These are phyloP conservation scores for Pseudochirops corinnae DNA, from an alignment of 2,797 vertebrate genomes.

Conservation along the genomic window DNA sequence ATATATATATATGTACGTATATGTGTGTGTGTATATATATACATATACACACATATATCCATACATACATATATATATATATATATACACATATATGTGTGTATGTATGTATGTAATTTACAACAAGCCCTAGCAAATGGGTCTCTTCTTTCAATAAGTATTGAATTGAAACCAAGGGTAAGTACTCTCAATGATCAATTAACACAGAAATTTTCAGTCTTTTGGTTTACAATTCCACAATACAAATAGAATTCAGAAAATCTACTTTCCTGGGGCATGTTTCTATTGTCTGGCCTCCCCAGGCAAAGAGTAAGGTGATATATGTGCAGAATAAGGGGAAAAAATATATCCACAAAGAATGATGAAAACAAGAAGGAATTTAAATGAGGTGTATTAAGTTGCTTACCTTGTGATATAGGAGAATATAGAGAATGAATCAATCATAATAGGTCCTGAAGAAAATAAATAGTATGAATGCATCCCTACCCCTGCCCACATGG, in stretches of 20 bases:
- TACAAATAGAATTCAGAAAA: background rate
- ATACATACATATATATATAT: no score
- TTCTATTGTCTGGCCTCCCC: background rate
- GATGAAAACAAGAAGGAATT: no score
- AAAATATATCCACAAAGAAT: no score
- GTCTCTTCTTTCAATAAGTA: conserved; percentile 4
- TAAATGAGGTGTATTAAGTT: no score
- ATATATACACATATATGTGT: no score
- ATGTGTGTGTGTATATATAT: no score
- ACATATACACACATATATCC: no score
- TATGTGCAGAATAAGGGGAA: no score
- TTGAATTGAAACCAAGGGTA: background rate
- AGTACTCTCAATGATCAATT: background rate
- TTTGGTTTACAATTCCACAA: background rate
- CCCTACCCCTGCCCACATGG: background rate
- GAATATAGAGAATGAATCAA: no score
- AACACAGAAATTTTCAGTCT: background rate
- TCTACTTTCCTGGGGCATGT: background rate
- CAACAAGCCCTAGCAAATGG: background rate
- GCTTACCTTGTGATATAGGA: no score
- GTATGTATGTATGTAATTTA: background rate
- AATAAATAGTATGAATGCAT: background rate
- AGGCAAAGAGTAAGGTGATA: background rate
- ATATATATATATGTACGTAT: no score
- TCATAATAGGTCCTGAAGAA: no score